These are phyloP conservation scores for Penaeus vannamei DNA, from an alignment of 1,140 invertebrate genomes.

Conservation along the genomic window DNA sequence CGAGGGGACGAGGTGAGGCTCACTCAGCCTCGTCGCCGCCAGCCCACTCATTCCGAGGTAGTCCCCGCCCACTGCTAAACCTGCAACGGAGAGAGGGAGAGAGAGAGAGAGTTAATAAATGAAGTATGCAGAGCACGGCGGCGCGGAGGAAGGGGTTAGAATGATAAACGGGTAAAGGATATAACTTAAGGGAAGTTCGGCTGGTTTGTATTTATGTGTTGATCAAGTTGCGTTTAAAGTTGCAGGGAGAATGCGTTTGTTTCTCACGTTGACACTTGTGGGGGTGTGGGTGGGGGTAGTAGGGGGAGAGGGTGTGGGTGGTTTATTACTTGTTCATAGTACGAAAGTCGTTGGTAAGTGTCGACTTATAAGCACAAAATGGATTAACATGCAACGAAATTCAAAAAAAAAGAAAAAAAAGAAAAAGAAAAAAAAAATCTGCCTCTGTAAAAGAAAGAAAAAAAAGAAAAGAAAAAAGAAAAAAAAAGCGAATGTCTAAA, in stretches of 20 bases:
- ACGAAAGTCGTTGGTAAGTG: too few relatives aligned
- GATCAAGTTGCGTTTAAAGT: background rate
- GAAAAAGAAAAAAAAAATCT: too few relatives aligned
- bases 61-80: slow-evolving; percentile 77
- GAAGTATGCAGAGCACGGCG: slow-evolving; percentile 67
- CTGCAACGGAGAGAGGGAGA: slow-evolving; percentile 69
- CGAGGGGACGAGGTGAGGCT: slow-evolving; percentile 78
- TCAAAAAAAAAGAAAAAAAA: too few relatives aligned
- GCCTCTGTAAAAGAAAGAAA: too few relatives aligned
- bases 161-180: background rate
- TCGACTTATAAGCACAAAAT: too few relatives aligned
- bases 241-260: slow-evolving; percentile 43
- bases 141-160: background rate
- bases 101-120: slow-evolving; percentile 72
- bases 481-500: too few relatives aligned
- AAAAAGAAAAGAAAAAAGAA: too few relatives aligned
- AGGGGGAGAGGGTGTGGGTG: too few relatives aligned
- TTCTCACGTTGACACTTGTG: too few relatives aligned
- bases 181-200: background rate
- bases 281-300: too few relatives aligned
- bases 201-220: background rate
- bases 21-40: slow-evolving; percentile 75
- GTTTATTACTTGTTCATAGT: too few relatives aligned
- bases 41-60: slow-evolving; percentile 77
- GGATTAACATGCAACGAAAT: too few relatives aligned